Evolutionary conservation across 2,797 vertebrate genomes (phyloP).

Genomic region (Pachyuromys duprasi): DNA sequence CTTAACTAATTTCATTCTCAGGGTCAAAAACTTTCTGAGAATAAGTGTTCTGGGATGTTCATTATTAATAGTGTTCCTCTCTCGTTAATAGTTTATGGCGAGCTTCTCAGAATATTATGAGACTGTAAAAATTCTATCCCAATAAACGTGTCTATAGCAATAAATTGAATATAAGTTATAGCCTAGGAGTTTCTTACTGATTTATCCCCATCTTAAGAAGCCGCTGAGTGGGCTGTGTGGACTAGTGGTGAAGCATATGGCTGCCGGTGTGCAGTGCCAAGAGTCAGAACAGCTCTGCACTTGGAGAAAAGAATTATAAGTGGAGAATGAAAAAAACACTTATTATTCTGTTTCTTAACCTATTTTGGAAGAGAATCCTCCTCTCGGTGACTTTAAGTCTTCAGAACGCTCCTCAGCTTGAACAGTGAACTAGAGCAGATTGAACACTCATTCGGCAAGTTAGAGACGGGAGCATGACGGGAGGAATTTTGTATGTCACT

Average conservation of each 20-base stretch:
- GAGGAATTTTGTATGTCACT: not conserved
- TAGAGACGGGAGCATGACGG: not conserved
- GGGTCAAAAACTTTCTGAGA: conserved; percentile 81
- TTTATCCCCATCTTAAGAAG: conserved; percentile 80
- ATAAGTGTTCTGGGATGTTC: conserved; percentile 69
- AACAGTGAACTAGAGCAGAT: not conserved
- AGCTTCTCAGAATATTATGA: conserved; percentile 83
- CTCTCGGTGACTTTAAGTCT: conserved; percentile 3
- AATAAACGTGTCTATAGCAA: conserved; percentile 86
- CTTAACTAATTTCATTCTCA: conserved; percentile 62
- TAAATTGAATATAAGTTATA: conserved; percentile 85
- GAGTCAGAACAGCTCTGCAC: not conserved
- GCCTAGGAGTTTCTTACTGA: conserved; percentile 79
- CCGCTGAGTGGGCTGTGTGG: not conserved
- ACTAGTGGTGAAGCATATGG: conserved; percentile 11
- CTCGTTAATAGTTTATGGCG: conserved; percentile 84
- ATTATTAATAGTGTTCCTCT: conserved; percentile 84
- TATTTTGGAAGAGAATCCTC: not conserved
- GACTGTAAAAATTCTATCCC: conserved; percentile 86
- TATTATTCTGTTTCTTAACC: conserved; percentile 9
- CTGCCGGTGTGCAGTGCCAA: not conserved
- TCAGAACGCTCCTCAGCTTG: not conserved
- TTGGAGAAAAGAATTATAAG: conserved; percentile 30
- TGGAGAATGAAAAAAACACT: conserved; percentile 24
- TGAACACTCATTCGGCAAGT: not conserved